Evolutionary conservation across 1,140 invertebrate genomes (phyloP).

Genomic region (Scaptomyza graminum): DNA sequence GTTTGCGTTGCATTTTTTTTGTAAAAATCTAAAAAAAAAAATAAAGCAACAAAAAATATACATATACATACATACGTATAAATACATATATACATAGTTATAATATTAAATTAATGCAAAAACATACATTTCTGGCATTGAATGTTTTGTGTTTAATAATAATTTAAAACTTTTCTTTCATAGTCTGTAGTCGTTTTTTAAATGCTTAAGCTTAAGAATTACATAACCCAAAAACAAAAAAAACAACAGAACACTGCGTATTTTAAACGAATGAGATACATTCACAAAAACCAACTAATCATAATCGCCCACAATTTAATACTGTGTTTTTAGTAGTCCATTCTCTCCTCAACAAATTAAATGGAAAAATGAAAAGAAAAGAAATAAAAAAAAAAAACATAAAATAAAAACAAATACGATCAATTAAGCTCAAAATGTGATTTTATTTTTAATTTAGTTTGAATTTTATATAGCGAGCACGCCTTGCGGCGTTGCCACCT

Average conservation of each 20-base stretch:
- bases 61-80: constrained; percentile 25
- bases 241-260: constrained; percentile 37
- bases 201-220: constrained; percentile 74
- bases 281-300: constrained; percentile 36
- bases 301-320: constrained; percentile 70
- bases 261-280: constrained; percentile 38
- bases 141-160: constrained; percentile 65
- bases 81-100: constrained; percentile 18
- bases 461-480: neutral
- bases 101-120: constrained; percentile 49
- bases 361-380: constrained; percentile 35
- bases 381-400: constrained; percentile 38
- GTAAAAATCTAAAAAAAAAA: constrained; percentile 35
- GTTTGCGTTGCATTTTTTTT: constrained; percentile 54
- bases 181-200: constrained; percentile 77
- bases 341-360: constrained; percentile 46
- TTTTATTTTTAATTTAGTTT: constrained; percentile 21
- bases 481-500: constrained; percentile 21
- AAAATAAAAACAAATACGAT: constrained; percentile 54
- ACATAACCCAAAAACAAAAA: constrained; percentile 63
- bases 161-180: constrained; percentile 52
- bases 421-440: constrained; percentile 23
- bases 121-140: constrained; percentile 57
- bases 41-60: constrained; percentile 24
- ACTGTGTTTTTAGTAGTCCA: constrained; percentile 64